phyloP scores from a whole-genome alignment of 2,888 invertebrate genomes.

The Euzophera pinguis region DNA sequence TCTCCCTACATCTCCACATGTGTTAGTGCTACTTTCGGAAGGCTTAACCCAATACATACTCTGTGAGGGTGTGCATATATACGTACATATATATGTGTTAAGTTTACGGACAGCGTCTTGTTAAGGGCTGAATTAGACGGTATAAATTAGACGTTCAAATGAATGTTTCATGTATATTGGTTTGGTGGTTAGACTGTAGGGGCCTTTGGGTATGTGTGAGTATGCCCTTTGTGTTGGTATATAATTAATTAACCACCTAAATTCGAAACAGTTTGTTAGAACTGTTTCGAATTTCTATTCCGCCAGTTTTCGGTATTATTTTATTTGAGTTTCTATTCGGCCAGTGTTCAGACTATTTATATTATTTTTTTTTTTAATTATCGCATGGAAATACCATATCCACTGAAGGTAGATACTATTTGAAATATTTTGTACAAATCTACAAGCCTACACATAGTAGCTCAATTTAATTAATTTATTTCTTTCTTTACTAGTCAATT shows the following conservation, averaged over 20 bases:
- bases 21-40: conserved; percentile 61
- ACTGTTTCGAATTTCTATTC: too few relatives aligned
- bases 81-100: conserved; percentile 38
- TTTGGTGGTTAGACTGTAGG: background rate
- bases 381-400: too few relatives aligned
- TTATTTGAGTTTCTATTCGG: too few relatives aligned
- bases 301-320: too few relatives aligned
- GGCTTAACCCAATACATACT: conserved; percentile 67
- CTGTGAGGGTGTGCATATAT: conserved; percentile 25
- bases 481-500: too few relatives aligned
- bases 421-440: too few relatives aligned
- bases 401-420: too few relatives aligned
- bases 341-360: too few relatives aligned
- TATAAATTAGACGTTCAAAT: conserved; percentile 67
- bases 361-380: too few relatives aligned
- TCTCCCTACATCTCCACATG: conserved; percentile 8
- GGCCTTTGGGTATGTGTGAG: background rate
- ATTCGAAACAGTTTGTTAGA: background rate
- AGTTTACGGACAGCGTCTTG: conserved; percentile 68
- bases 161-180: conserved; percentile 33
- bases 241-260: background rate
- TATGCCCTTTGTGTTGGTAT: background rate
- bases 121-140: conserved; percentile 72
- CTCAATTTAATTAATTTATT: too few relatives aligned
- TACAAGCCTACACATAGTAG: too few relatives aligned